phyloP scores from a whole-genome alignment of 2,888 invertebrate species.

The Sphaerophoria rueppellii region DNA sequence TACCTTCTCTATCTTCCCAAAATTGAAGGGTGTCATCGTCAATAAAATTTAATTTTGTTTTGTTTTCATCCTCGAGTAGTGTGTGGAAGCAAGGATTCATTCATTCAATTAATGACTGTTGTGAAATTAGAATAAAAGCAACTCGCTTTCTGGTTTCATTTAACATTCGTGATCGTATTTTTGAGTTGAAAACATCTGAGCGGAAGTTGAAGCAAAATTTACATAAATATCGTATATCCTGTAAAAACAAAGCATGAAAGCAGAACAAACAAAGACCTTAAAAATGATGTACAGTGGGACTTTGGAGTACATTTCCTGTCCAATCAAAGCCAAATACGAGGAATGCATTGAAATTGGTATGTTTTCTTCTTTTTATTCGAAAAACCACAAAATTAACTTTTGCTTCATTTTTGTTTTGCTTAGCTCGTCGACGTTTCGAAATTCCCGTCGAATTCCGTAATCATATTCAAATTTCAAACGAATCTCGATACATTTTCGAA shows the following conservation, averaged over 20 bases:
- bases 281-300: constrained; percentile 59
- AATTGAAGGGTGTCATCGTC: constrained; percentile 15
- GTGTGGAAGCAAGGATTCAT: neutral
- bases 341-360: constrained; percentile 78
- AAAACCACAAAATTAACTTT: neutral
- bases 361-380: neutral
- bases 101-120: neutral
- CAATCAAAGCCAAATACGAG: constrained; percentile 62
- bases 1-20: neutral
- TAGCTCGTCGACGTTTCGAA: constrained; percentile 74
- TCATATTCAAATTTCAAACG: constrained; percentile 77
- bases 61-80: constrained; percentile 28
- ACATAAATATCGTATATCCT: neutral
- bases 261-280: constrained; percentile 31
- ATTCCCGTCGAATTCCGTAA: constrained; percentile 74
- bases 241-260: constrained; percentile 18
- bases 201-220: constrained; percentile 29
- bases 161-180: constrained; percentile 30
- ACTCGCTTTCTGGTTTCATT: neutral
- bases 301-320: constrained; percentile 57
- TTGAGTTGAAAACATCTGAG: constrained; percentile 25
- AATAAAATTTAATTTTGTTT: neutral
- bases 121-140: constrained; percentile 38
- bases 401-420: constrained; percentile 6
- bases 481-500: constrained; percentile 77